Base-by-base conservation (phyloP, 2,113 vertebrate species). In the Ailuropoda melanoleuca region DNA sequence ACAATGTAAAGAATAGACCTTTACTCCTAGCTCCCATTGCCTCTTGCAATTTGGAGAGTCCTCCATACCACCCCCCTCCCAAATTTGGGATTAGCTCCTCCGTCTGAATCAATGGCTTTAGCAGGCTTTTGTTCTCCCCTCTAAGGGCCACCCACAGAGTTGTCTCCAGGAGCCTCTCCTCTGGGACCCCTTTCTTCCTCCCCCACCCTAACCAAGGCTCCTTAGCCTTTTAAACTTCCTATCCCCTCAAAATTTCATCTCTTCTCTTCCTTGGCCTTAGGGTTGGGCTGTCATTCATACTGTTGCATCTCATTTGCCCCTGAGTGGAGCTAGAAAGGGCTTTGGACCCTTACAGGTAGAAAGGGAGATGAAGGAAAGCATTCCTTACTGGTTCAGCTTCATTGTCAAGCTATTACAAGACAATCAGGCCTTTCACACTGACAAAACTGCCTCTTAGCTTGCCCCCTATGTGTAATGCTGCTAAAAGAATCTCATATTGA, bases 351-450 rank as follows among this genome's bases (percentile, higher is more conserved):
- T 66, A 29, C 18, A 84, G 74, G 23, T 95, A 7, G 39, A 97
- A 90, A 97, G 34, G 50, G 60, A 96, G 50, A 93, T 23, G 66
- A 97, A 93, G 34, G 8, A 95, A 97, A 97, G 21, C 37, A 86
- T 66, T 87, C 13, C 78, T 95, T 29, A 12, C 11, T 92, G 31
- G 55, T 93, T 62, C 46, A 91, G 83, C 70, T 93, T 97, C 90
- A 95, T 29, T 90, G 53, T 89, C 68, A 97, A 96, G 56, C 18
- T 80, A 81, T 97, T 92, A 85, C 4, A 95, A 96, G 84, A 90
- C 55, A 93, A 97, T 85, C 23, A 70, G 74, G 70, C 43, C 53
- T 96, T 97, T 97, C 80, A 94, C 29, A 80, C 18, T 68, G 80
- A 95, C 50, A 72, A 93, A 58, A 93, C 90, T 0, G 0, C 55